Conservation (phyloP, 2,797 vertebrate species). For the Amblyopsis hoosieri region DNA sequence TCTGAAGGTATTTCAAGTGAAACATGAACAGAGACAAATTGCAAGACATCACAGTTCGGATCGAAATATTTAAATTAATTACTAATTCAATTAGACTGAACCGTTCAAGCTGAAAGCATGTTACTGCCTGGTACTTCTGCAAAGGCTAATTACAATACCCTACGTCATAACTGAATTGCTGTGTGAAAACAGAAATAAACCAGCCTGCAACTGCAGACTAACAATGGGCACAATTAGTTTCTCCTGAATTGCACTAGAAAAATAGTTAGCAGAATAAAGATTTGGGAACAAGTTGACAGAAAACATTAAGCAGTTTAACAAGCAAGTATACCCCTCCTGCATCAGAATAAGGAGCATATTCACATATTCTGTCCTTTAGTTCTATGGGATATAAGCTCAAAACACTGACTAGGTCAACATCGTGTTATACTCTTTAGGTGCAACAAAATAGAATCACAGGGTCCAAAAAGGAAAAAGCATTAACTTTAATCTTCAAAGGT, state of each 20-base stretch:
- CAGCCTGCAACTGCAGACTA: not conserved
- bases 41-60: not conserved
- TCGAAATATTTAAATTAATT: no score
- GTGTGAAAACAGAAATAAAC: constrained; percentile 7
- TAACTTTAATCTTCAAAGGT: no score
- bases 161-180: constrained; percentile 4
- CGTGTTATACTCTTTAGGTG: no score
- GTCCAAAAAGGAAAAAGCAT: no score
- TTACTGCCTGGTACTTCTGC: not conserved
- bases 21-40: constrained; percentile 2
- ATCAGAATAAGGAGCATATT: not conserved
- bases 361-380: not conserved
- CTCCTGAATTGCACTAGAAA: not conserved
- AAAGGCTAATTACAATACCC: not conserved
- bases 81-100: not conserved
- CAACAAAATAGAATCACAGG: no score
- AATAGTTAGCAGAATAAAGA: no score
- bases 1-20: not conserved
- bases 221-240: not conserved
- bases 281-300: no score
- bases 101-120: not conserved
- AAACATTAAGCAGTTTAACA: no score
- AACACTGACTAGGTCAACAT: not conserved
- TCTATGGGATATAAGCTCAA: not conserved
- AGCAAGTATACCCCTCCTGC: not conserved